phyloP scores from a whole-genome alignment of 1,140 invertebrate species.

The Tenebrio molitor region DNA sequence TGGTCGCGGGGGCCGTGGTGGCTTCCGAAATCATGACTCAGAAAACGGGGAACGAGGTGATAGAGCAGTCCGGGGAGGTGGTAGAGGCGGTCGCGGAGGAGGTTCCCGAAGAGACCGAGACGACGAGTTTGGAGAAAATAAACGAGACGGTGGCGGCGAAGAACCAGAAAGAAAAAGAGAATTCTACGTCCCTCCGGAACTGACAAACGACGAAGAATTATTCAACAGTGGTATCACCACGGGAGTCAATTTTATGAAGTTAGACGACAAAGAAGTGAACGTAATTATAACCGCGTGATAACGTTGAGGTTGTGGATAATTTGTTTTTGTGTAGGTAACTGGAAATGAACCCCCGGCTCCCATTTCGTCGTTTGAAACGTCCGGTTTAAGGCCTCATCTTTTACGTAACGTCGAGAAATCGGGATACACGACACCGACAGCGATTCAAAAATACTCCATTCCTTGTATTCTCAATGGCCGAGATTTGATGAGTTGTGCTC shows the following conservation, averaged over 20 bases:
- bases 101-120: slow-evolving; percentile 46
- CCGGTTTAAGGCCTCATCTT: slow-evolving; percentile 77
- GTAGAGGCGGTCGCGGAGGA: slow-evolving; percentile 39
- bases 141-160: slow-evolving; percentile 43
- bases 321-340: slow-evolving; percentile 69
- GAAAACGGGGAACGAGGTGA: slow-evolving; percentile 39
- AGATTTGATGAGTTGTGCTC: slow-evolving; percentile 97
- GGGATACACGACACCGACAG: slow-evolving; percentile 90
- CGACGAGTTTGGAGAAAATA: slow-evolving; percentile 32
- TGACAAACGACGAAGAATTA: slow-evolving; percentile 78
- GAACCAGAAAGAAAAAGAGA: slow-evolving; percentile 68
- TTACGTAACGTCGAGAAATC: slow-evolving; percentile 85
- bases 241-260: slow-evolving; percentile 93
- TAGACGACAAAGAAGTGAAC: slow-evolving; percentile 85
- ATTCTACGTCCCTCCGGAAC: slow-evolving; percentile 87
- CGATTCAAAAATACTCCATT: slow-evolving; percentile 92
- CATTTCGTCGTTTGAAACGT: slow-evolving; percentile 79
- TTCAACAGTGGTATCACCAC: slow-evolving; percentile 79
- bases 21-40: slow-evolving; percentile 8
- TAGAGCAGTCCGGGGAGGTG: slow-evolving; percentile 41
- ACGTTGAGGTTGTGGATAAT: slow-evolving; percentile 13
- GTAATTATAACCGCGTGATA: slow-evolving; percentile 66
- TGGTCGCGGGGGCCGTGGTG: slow-evolving; percentile 43
- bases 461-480: slow-evolving; percentile 83
- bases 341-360: slow-evolving; percentile 76